These are phyloP conservation scores for Agrypnus murinus DNA, from an alignment of 2,888 invertebrate genomes.

Conservation along the genomic window DNA sequence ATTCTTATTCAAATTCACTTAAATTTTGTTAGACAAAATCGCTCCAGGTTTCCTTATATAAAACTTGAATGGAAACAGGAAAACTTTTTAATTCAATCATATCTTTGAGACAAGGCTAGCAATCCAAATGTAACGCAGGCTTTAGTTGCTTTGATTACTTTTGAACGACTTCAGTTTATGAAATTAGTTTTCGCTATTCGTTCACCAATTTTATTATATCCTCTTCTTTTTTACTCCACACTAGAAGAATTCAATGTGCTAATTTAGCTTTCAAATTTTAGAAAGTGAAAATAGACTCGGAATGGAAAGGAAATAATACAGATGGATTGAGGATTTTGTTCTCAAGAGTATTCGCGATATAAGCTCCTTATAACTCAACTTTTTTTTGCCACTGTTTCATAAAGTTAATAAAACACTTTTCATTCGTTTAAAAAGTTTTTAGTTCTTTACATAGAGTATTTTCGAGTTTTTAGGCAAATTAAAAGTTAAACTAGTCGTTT, in stretches of 20 bases:
- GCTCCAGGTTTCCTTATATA: constrained; percentile 31
- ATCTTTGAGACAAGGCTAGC: constrained; percentile 11
- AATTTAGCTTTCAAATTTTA: constrained; percentile 6
- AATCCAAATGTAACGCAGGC: constrained; percentile 27
- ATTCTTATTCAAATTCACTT: constrained; percentile 39
- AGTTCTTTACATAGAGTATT: neutral
- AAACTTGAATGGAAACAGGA: constrained; percentile 29
- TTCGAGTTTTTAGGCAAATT: no score
- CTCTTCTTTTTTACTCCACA: neutral
- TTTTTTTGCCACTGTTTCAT: neutral
- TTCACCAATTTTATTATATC: neutral
- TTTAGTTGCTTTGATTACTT: constrained; percentile 30
- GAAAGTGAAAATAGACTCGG: constrained; percentile 10
- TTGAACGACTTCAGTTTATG: constrained; percentile 9
- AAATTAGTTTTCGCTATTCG: constrained; percentile 15
- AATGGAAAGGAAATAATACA: neutral
- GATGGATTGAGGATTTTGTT: constrained; percentile 5
- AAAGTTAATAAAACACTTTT: neutral
- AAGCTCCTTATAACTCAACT: constrained; percentile 1
- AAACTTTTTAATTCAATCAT: constrained; percentile 33
- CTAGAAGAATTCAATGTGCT: neutral
- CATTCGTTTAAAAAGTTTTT: neutral
- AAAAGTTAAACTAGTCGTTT: no score
- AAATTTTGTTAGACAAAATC: constrained; percentile 29
- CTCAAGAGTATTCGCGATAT: neutral